Conservation (phyloP, 2,888 invertebrate genomes). For the Elegia similella region DNA sequence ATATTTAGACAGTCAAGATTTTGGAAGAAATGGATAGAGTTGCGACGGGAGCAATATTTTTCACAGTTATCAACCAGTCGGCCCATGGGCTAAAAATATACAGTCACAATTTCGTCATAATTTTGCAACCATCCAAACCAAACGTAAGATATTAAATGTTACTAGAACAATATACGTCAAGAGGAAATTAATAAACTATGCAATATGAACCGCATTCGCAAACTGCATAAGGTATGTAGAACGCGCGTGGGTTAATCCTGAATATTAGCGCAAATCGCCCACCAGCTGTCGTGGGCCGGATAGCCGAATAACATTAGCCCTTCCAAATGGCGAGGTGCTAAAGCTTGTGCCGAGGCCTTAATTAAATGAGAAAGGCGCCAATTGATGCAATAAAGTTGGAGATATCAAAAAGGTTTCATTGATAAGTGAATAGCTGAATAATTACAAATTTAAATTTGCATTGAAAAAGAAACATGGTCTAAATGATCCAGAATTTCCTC, state of each 20-base stretch:
- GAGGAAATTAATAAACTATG: conserved; percentile 10
- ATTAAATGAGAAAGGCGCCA: not conserved
- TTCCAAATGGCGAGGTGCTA: conserved; percentile 19
- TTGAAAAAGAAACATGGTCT: too few relatives aligned
- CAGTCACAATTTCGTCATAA: not conserved
- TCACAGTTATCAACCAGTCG: too few relatives aligned
- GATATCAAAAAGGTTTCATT: too few relatives aligned
- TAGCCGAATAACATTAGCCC: conserved; percentile 38
- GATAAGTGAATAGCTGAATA: too few relatives aligned
- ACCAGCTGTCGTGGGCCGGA: conserved; percentile 48
- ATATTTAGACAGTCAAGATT: too few relatives aligned
- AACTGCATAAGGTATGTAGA: conserved; percentile 53
- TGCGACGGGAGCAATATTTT: too few relatives aligned
- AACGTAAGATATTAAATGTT: not conserved
- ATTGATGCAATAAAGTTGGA: too few relatives aligned
- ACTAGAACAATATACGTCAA: not conserved
- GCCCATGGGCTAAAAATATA: too few relatives aligned
- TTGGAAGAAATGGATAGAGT: too few relatives aligned
- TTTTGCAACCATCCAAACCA: not conserved
- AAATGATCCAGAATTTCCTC: too few relatives aligned
- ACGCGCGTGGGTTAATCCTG: conserved; percentile 53
- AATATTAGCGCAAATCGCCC: conserved; percentile 57
- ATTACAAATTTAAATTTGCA: too few relatives aligned
- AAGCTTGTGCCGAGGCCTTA: not conserved
- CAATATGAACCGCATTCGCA: conserved; percentile 20